A percentile compares a stretch with the other conserved stretches of the same genome.
Conservation (phyloP, 2,888 invertebrate species). For the Zonitis immaculata region DNA sequence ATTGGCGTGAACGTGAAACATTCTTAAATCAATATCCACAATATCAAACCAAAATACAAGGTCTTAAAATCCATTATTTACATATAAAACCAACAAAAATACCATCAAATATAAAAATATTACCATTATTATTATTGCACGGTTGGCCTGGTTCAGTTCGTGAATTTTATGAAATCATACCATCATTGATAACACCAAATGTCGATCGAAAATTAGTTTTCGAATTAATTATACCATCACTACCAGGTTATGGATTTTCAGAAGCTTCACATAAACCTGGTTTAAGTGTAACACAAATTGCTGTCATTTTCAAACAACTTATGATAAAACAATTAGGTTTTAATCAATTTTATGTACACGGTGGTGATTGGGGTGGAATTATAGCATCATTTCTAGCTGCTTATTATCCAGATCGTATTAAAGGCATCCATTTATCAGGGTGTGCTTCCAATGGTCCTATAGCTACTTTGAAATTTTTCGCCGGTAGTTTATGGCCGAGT, state of each 20-base stretch:
- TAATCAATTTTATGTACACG: slow-evolving; percentile 64
- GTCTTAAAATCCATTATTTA: slow-evolving; percentile 62
- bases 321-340: slow-evolving; percentile 63
- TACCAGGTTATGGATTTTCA: slow-evolving; percentile 38
- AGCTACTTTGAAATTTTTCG: slow-evolving; percentile 12
- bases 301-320: slow-evolving; percentile 59
- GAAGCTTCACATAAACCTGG: slow-evolving; percentile 58
- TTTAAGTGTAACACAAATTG: slow-evolving; percentile 53
- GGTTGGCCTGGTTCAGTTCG: slow-evolving; percentile 85
- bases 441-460: slow-evolving; percentile 45
- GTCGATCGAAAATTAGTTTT: slow-evolving; percentile 14
- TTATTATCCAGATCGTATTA: slow-evolving; percentile 55
- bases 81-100: slow-evolving; percentile 51
- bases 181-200: slow-evolving; percentile 14
- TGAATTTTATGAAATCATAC: slow-evolving; percentile 62
- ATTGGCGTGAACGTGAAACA: slow-evolving; percentile 59
- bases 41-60: slow-evolving; percentile 66
- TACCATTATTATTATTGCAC: slow-evolving; percentile 69
- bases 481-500: slow-evolving; percentile 22
- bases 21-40: slow-evolving; percentile 63
- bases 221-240: slow-evolving; percentile 25
- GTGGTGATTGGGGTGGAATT: slow-evolving; percentile 77
- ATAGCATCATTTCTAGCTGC: slow-evolving; percentile 59
- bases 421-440: slow-evolving; percentile 59
- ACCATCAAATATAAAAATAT: slow-evolving; percentile 38